A percentile compares a stretch with the other conserved stretches of the same genome.
Conservation (phyloP, 2,888 invertebrate species). For the Hydraecia micacea region DNA sequence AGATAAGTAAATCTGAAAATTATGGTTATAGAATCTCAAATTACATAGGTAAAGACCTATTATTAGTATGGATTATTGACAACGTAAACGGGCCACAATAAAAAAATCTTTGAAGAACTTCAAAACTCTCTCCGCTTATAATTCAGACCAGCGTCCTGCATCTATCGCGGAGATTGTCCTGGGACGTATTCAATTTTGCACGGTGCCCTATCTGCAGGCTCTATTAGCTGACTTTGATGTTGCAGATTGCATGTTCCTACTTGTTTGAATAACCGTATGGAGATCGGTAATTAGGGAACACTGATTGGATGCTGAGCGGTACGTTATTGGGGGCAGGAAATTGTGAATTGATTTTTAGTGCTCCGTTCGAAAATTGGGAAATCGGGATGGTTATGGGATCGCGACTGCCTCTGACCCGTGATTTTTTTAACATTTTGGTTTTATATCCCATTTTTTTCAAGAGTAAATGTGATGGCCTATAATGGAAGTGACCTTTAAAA, state of each 20-base stretch:
- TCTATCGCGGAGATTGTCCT: constrained; percentile 87
- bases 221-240: constrained; percentile 81
- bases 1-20: too few species aligned
- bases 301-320: constrained; percentile 44
- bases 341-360: constrained; percentile 44
- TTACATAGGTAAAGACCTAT: too few species aligned
- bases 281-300: constrained; percentile 54
- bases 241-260: constrained; percentile 65
- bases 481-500: not conserved
- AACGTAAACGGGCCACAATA: not conserved
- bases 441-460: not conserved
- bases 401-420: not conserved
- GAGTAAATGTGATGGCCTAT: too few species aligned
- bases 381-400: constrained; percentile 5
- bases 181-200: constrained; percentile 89
- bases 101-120: not conserved
- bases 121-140: constrained; percentile 22
- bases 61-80: too few species aligned
- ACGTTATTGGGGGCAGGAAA: constrained; percentile 21
- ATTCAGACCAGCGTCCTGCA: constrained; percentile 67
- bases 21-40: too few species aligned
- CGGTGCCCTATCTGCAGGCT: constrained; percentile 83
- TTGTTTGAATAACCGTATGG: constrained; percentile 70
- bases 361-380: constrained; percentile 16
- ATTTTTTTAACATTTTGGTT: not conserved